Evolutionary conservation across 2,113 vertebrate species (phyloP).

Genomic region (Cygnus atratus): DNA sequence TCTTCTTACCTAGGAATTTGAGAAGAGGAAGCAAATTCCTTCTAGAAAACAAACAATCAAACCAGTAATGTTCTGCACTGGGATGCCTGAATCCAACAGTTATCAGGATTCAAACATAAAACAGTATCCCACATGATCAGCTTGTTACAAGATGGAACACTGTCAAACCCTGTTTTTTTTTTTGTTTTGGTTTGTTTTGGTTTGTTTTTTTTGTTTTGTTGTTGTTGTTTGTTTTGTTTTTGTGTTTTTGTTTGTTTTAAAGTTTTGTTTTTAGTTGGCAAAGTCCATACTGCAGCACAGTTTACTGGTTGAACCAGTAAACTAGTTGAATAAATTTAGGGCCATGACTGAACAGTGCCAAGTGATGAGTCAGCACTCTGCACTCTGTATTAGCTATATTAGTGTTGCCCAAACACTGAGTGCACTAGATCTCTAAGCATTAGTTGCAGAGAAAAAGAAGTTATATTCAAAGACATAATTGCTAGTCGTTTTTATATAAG

Average conservation of each 20-base stretch:
- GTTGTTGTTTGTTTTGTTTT: not conserved
- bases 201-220: too few relatives aligned
- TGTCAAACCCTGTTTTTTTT: constrained; percentile 24
- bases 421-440: not conserved
- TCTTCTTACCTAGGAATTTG: not conserved
- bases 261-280: constrained; percentile 50
- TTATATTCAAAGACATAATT: not conserved
- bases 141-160: constrained; percentile 5
- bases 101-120: not conserved
- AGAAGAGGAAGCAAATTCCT: not conserved
- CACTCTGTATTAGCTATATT: constrained; percentile 12
- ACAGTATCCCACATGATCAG: not conserved
- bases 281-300: not conserved
- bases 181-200: not conserved
- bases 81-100: not conserved
- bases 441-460: not conserved
- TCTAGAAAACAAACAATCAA: not conserved
- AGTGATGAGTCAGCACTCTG: constrained; percentile 27
- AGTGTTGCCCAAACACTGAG: not conserved
- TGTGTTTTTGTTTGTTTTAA: too few relatives aligned
- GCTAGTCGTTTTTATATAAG: not conserved
- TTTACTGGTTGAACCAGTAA: constrained; percentile 18
- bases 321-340: constrained; percentile 21
- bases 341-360: constrained; percentile 16
- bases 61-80: not conserved